Base-by-base conservation (phyloP, 2,113 vertebrate genomes). In the Centropristis striata region DNA sequence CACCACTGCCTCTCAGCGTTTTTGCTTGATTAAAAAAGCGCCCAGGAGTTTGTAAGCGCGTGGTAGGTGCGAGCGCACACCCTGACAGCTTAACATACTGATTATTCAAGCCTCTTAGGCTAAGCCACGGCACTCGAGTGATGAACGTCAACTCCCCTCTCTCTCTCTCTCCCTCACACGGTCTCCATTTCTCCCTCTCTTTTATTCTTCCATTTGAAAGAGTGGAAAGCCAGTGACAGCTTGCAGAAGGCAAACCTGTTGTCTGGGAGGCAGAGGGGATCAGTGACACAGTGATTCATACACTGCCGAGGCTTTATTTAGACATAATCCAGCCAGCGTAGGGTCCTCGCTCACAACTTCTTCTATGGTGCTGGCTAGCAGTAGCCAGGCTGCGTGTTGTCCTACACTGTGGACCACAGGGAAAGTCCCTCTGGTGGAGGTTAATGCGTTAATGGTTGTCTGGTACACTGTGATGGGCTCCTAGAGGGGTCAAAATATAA, bases 91-190 rank as follows among this genome's bases (percentile, higher is more conserved):
- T 95, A 94, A 94, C 90, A 91, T 84, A 89, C 91, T 94, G 95
- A 95, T 94, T 95, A 94, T 94, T 95, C 92, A 95, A 94, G 93
- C 93, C 90, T 95, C 94, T 94, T 94, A 94, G 81, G 72, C 89
- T 95, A 94, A 95, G 94, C 94, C 88, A 83, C 84, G 82, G 90
- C 90, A 89, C 85, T 92, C 80, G 86, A 88, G 82, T 93, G 93
- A 95, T 84, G 88, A 94, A 90, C 89, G 89, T 92, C 89, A 88
- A 80, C 91, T 87, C 82, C 75, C 66, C 72, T 74, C 75, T 84
- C 81, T 84, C 60, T 32, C 32, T 32, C 32, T 32, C 32, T 32
- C 32, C 67, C 82, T 80, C 71, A 28, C 63, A 63, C 69, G 63
- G 74, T 55, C 84, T 84, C 70, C 10, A 59, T 91, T 86, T 81